These are phyloP conservation scores for Orthonychiurus folsomi DNA, from an alignment of 2,888 invertebrate genomes.

Conservation along the genomic window DNA sequence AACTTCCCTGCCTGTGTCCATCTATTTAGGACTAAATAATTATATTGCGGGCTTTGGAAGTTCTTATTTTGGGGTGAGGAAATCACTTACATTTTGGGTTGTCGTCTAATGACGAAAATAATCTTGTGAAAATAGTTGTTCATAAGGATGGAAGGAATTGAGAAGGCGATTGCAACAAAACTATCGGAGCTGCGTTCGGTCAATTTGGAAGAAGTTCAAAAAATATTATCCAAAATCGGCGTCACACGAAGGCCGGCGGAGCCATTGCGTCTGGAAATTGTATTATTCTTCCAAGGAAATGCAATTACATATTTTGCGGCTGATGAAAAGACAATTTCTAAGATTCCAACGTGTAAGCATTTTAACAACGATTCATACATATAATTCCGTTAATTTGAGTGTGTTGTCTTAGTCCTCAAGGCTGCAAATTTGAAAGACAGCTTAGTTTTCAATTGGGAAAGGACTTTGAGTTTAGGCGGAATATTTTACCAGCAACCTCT, in stretches of 20 bases:
- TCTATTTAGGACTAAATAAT: constrained; percentile 29
- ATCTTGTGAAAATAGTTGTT: constrained; percentile 24
- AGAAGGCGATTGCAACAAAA: constrained; percentile 22
- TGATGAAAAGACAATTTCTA: constrained; percentile 27
- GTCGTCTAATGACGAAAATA: not conserved
- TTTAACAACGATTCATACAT: not conserved
- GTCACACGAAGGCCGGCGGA: constrained; percentile 19
- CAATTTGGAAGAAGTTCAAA: constrained; percentile 31
- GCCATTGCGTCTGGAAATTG: constrained; percentile 31
- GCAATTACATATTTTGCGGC: constrained; percentile 29
- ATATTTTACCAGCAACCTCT: constrained; percentile 36
- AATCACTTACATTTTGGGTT: not conserved
- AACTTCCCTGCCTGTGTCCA: constrained; percentile 29
- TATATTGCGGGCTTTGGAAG: constrained; percentile 34
- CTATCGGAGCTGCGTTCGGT: constrained; percentile 15
- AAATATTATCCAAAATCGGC: constrained; percentile 29
- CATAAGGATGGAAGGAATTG: constrained; percentile 35
- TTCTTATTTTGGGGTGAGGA: constrained; percentile 28
- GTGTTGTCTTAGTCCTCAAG: constrained; percentile 19
- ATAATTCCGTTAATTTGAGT: constrained; percentile 9
- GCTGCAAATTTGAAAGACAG: constrained; percentile 17
- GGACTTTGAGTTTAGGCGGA: constrained; percentile 23
- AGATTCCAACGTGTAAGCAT: constrained; percentile 6
- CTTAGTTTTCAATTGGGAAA: constrained; percentile 21
- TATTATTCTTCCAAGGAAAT: constrained; percentile 26